Conservation (phyloP, 2,797 vertebrate species). For the Tinamus major region DNA sequence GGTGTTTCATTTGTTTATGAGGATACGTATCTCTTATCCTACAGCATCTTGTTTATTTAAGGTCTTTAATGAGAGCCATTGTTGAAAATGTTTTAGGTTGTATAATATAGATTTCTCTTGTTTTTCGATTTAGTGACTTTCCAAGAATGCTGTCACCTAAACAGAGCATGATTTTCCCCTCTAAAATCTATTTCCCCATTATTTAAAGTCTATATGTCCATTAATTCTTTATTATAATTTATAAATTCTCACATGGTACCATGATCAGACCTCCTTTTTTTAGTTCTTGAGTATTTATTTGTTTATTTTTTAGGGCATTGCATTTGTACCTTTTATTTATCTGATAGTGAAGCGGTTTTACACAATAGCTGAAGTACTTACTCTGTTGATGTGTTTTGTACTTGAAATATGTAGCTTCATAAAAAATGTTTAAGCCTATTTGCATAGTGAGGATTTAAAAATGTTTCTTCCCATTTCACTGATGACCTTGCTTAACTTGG, state of each 20-base stretch:
- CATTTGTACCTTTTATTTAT: not conserved
- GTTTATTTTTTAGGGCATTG: not conserved
- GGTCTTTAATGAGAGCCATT: not conserved
- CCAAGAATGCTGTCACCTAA: not conserved
- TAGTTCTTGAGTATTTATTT: not conserved
- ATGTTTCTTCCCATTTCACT: not conserved
- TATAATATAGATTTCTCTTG: not conserved
- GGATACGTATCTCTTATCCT: not conserved
- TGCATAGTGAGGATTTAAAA: not conserved
- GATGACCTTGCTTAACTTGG: not conserved
- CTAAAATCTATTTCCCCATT: not conserved
- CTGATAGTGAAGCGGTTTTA: not conserved
- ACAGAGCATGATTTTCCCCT: not conserved
- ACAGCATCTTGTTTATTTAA: not conserved
- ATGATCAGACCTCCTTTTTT: not conserved
- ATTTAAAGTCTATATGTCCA: not conserved
- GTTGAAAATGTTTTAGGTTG: not conserved
- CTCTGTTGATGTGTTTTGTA: not conserved
- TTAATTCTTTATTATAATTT: not conserved
- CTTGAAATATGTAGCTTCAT: not conserved
- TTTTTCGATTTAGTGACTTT: not conserved
- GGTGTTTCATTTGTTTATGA: not conserved
- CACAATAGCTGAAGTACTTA: not conserved
- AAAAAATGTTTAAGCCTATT: not conserved
- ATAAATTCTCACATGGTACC: not conserved